phyloP scores from a whole-genome alignment of 2,113 vertebrate species.

The Condylura cristata region DNA sequence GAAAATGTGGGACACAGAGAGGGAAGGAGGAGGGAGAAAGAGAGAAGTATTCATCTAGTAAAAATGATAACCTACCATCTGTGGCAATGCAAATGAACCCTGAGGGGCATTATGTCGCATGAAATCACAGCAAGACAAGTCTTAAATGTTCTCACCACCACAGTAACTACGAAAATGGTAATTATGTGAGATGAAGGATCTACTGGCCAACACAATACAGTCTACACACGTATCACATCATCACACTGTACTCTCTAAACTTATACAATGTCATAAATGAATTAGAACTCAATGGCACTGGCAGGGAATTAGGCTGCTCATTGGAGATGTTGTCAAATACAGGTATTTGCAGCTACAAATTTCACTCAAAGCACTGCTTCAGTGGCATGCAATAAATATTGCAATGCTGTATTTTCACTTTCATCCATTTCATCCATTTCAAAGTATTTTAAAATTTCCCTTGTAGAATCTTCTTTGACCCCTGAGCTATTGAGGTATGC shows the following conservation, averaged over 20 bases:
- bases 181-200: background rate
- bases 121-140: slow-evolving; percentile 4
- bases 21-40: background rate
- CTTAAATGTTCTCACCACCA: background rate
- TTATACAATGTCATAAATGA: background rate
- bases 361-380: slow-evolving; percentile 39
- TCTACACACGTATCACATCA: background rate
- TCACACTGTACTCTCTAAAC: background rate
- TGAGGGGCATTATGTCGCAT: background rate
- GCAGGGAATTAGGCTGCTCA: background rate
- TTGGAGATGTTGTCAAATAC: slow-evolving; percentile 24
- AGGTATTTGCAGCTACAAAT: background rate
- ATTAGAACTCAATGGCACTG: background rate
- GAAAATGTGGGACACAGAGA: background rate
- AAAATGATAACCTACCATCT: background rate
- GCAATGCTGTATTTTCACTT: slow-evolving; percentile 33
- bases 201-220: background rate
- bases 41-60: background rate
- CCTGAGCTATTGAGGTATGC: slow-evolving; percentile 30
- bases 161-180: background rate
- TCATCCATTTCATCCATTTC: slow-evolving; percentile 48
- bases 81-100: background rate
- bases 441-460: slow-evolving; percentile 44
- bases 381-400: background rate
- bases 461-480: slow-evolving; percentile 45